phyloP scores from a whole-genome alignment of 2,113 vertebrate species.

The Grammomys dolichurus region DNA sequence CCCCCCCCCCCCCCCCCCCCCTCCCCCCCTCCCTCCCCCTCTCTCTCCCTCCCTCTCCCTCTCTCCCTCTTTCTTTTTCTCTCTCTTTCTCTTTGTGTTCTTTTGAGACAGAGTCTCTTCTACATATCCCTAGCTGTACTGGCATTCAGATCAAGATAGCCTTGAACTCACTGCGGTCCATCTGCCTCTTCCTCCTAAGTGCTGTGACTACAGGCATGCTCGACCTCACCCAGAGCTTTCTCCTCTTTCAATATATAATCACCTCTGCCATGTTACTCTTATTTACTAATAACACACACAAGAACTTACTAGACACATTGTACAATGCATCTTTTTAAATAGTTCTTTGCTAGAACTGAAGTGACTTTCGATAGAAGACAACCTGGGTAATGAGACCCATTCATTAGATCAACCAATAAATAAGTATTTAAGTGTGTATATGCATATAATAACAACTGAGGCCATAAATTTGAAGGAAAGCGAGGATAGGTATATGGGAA shows the following conservation, averaged over 20 bases:
- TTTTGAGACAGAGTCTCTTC: not conserved
- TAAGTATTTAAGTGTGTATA: slow-evolving; percentile 8
- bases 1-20: too few relatives aligned
- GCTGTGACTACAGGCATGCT: not conserved
- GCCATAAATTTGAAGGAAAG: not conserved
- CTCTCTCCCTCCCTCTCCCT: rapidly evolving
- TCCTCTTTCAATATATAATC: slow-evolving; percentile 15
- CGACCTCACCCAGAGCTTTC: not conserved
- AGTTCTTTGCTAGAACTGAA: not conserved
- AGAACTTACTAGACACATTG: not conserved
- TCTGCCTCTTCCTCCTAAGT: not conserved
- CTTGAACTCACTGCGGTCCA: not conserved
- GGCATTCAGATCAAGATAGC: not conserved
- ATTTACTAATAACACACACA: not conserved
- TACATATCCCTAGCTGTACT: not conserved
- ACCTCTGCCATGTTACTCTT: not conserved
- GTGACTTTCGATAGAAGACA: slow-evolving; percentile 35
- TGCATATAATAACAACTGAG: not conserved
- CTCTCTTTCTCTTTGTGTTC: too few relatives aligned
- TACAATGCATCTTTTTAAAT: not conserved
- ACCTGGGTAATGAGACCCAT: not conserved
- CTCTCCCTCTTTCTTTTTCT: rapidly evolving
- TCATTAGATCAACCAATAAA: not conserved
- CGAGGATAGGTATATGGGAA: not conserved
- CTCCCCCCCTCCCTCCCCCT: not conserved